A percentile compares a stretch with the other conserved stretches of the same genome.
These are phyloP conservation scores for Zeuzera pyrina DNA, from an alignment of 2,888 invertebrate species.

Conservation along the genomic window DNA sequence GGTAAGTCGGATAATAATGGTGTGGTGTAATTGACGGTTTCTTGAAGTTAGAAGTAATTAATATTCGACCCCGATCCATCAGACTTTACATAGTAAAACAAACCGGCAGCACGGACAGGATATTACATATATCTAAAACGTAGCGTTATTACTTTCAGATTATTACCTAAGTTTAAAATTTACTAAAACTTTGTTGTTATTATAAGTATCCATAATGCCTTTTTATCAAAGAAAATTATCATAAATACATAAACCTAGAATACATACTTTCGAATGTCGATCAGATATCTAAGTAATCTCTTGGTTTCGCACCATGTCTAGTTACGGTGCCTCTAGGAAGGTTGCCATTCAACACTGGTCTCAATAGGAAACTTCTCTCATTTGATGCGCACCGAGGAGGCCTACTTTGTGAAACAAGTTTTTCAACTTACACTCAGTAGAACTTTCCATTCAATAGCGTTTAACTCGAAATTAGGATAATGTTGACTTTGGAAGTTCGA, in stretches of 20 bases:
- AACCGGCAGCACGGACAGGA: too few species aligned
- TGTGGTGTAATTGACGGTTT: slow-evolving; percentile 39
- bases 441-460: slow-evolving; percentile 24
- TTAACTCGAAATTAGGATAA: too few species aligned
- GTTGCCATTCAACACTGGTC: neutral
- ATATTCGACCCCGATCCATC: slow-evolving; percentile 38
- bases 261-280: too few species aligned
- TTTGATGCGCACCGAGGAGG: slow-evolving; percentile 26
- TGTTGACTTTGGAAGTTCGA: too few species aligned
- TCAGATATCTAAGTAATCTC: too few species aligned
- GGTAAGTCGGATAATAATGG: slow-evolving; percentile 36
- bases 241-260: too few species aligned
- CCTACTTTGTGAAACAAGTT: slow-evolving; percentile 32
- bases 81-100: slow-evolving; percentile 30
- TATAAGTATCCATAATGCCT: too few species aligned
- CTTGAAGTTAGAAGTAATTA: slow-evolving; percentile 42
- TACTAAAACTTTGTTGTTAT: neutral
- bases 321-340: neutral
- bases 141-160: too few species aligned
- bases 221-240: too few species aligned
- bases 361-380: slow-evolving; percentile 26
- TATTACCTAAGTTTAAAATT: too few species aligned
- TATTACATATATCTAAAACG: too few species aligned
- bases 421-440: slow-evolving; percentile 22
- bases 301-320: too few species aligned